Base-by-base conservation (phyloP, 2,888 invertebrate species). In the Vesta saturnalis region DNA sequence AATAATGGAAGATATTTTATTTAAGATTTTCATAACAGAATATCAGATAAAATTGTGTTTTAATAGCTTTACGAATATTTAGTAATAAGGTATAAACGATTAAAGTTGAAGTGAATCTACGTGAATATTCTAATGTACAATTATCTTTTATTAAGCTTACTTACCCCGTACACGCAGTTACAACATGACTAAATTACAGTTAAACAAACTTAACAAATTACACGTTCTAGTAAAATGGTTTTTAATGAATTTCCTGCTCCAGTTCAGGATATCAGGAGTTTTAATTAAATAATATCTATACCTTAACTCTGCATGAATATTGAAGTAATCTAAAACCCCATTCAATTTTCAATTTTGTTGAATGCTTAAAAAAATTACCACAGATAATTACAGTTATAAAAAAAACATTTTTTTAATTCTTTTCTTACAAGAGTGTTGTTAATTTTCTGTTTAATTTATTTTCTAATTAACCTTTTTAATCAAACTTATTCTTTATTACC, bases 191-290 rank as follows among this genome's bases (percentile, higher is more conserved):
- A 49, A 49, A 49, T 49, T 18, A 18, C 49, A 49, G 1, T 49
- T 49, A 49, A 49, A 18, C 49, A 49, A 49, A 49, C 49, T 49
- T 49, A 49, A 49, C 49, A 49, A 18, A 49, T 49, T 14, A 16
- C 19, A 49, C 19, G 49, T 49, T 18, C 49, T 49, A 49, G 14
- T 15, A 15, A 49, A 49, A 18, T 18, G 49, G 19, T 15, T 49
- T 18, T 15, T 18, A 18, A 49, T 49, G 19, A 15, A 49, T 49
- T 49, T 18, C 49, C 1, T 39, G 16, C 49, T 49, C 18, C 8
- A 2, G 14, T 18, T 18, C 15, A 8, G 30, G 10, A 30, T 49
- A 49, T 49, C 8, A 49, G 39, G 39, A 49, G 18, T 49, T 49
- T 49, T 49, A 49, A 49, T 49, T 49, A 49, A 49, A 49, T 15